Percentiles rank a stretch among this genome's conserved stretches.
These are phyloP conservation scores for Collichthys lucidus DNA, from an alignment of 2,113 vertebrate genomes.

Conservation along the genomic window DNA sequence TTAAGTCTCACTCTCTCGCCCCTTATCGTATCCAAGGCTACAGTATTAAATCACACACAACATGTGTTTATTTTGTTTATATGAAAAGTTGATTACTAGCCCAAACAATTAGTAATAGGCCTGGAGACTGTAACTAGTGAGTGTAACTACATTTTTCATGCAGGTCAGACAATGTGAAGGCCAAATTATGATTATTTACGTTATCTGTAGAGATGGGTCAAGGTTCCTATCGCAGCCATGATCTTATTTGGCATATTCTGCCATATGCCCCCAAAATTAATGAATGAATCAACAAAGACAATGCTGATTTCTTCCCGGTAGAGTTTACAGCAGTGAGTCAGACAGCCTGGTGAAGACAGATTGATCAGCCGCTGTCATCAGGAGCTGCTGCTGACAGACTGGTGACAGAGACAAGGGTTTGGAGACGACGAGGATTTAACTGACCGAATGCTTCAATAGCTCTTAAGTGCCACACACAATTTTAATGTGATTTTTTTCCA, in stretches of 20 bases:
- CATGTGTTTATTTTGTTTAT: slow-evolving; percentile 8
- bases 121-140: neutral
- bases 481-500: neutral
- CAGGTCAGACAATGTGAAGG: neutral
- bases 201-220: too few relatives aligned
- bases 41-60: neutral
- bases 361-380: neutral
- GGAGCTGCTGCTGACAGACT: neutral
- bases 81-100: neutral
- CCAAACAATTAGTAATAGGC: neutral
- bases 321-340: neutral
- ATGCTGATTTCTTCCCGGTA: neutral
- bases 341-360: neutral
- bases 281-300: too few relatives aligned
- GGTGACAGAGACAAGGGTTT: neutral
- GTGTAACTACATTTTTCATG: neutral
- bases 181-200: neutral
- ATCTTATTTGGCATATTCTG: neutral
- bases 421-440: neutral
- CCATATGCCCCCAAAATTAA: too few relatives aligned
- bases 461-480: neutral
- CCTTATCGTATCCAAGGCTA: neutral
- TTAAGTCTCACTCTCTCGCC: too few relatives aligned
- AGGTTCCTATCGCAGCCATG: too few relatives aligned
- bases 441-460: neutral